Base-by-base conservation (phyloP, 2,113 vertebrate genomes). In the Campylomormyrus tamandua region DNA sequence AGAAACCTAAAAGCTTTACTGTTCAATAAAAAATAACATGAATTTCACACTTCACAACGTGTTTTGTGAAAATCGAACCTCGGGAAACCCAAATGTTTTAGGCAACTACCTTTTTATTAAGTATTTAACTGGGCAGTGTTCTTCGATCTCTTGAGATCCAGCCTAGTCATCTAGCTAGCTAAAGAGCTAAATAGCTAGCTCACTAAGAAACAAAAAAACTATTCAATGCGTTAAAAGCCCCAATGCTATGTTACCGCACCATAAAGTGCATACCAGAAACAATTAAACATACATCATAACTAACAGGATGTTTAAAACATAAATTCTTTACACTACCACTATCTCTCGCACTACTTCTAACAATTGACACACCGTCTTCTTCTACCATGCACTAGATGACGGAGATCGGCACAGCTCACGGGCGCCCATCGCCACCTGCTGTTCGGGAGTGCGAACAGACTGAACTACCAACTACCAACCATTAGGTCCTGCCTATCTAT, bases 401-500 rank as follows among this genome's bases (percentile, higher is more conserved):
- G 35, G 5, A 6, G 5, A 80, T 3, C 35, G 2, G 6, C 15
- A 6, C 15, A 11, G 74, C 74, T 80, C 35, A 80, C 31, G 2
- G 74, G 11, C n/a, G 6, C 35, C 11, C 35, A 80, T 35, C 74
- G 74, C 74, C 74, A 80, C 74, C 35, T 80, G 74, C 74, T 19
- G 74, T 19, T 80, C 15, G 7, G 74, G 74, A 80, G 74, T 80
- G 15, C 39, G 35, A 80, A 80, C 10, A 39, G 15, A 17, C 35
- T 19, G 90, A 92, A 90, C 90, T 62, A 90, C 1, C 66, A 58
- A 46, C 56, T 83, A 66, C 15, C 42, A 84, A 46, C 24, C 91
- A 92, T 87, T 91, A 91, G 92, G 11, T 88, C 45, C 27, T 42
- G 17, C 10, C 13, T 49, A 7, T 52, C 84, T 11, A 46, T 89